Conservation (phyloP, 2,888 invertebrate species). For the Trichopoda pennipes region DNA sequence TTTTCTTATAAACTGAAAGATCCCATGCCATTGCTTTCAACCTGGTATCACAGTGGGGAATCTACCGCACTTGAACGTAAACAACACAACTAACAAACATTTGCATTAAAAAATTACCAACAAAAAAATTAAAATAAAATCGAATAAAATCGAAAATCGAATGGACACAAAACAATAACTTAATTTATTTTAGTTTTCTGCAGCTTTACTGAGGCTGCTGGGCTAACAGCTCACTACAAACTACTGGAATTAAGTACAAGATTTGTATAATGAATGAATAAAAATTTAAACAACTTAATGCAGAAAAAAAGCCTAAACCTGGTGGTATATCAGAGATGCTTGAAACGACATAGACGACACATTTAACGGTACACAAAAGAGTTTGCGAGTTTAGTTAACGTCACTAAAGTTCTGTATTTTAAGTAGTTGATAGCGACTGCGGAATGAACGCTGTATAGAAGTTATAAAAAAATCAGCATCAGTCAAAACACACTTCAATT, state of each 20-base stretch:
- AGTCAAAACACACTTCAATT: no score
- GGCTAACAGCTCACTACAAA: neutral
- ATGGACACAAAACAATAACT: conserved; percentile 74
- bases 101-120: no score
- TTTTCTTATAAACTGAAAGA: conserved; percentile 7
- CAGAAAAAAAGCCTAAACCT: conserved; percentile 66
- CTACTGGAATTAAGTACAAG: conserved; percentile 3
- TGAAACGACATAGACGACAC: conserved; percentile 69
- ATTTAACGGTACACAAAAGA: conserved; percentile 33
- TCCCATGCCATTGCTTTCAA: conserved; percentile 8
- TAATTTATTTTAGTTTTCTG: conserved; percentile 75
- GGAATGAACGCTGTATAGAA: no score
- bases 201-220: neutral
- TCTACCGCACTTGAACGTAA: conserved; percentile 25
- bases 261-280: conserved; percentile 28
- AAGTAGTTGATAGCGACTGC: neutral
- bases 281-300: conserved; percentile 30
- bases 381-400: neutral
- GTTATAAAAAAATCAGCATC: no score
- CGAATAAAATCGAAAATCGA: conserved; percentile 59
- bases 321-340: conserved; percentile 76
- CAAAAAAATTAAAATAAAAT: neutral
- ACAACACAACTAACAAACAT: conserved; percentile 44
- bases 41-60: conserved; percentile 41
- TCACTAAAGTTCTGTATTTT: neutral